These are phyloP conservation scores for Lucilia sericata DNA, from an alignment of 1,140 invertebrate species.

Conservation along the genomic window DNA sequence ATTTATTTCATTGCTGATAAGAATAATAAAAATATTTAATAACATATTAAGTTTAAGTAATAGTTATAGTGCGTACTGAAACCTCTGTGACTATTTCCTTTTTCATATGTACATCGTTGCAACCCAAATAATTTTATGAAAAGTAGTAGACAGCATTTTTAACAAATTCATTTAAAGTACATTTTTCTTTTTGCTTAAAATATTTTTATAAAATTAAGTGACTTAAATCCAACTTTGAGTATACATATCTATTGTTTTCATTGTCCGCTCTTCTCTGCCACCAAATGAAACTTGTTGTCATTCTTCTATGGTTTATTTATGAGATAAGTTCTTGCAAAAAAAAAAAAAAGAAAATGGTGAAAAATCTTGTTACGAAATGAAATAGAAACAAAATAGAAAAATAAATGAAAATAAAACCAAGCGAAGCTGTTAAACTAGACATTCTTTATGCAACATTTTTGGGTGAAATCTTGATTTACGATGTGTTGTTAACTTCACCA, in stretches of 20 bases:
- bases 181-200: too few relatives aligned
- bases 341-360: constrained; percentile 11
- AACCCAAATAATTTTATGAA: too few relatives aligned
- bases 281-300: not conserved
- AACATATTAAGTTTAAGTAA: too few relatives aligned
- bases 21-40: too few relatives aligned
- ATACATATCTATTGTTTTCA: too few relatives aligned
- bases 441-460: constrained; percentile 25
- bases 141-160: not conserved
- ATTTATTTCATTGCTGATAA: too few relatives aligned
- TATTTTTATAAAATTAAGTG: too few relatives aligned
- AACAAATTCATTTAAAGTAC: too few relatives aligned
- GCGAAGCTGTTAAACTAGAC: constrained; percentile 18
- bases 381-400: not conserved
- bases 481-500: constrained; percentile 37
- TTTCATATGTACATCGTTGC: too few relatives aligned
- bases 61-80: not conserved
- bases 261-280: not conserved
- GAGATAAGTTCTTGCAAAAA: not conserved
- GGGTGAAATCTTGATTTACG: constrained; percentile 42
- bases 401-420: not conserved
- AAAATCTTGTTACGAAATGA: constrained; percentile 1
- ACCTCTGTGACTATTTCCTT: not conserved
- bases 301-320: constrained; percentile 30
- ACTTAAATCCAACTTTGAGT: too few relatives aligned